These are phyloP conservation scores for Gari tellinella DNA, from an alignment of 2,888 invertebrate genomes.

Conservation along the genomic window DNA sequence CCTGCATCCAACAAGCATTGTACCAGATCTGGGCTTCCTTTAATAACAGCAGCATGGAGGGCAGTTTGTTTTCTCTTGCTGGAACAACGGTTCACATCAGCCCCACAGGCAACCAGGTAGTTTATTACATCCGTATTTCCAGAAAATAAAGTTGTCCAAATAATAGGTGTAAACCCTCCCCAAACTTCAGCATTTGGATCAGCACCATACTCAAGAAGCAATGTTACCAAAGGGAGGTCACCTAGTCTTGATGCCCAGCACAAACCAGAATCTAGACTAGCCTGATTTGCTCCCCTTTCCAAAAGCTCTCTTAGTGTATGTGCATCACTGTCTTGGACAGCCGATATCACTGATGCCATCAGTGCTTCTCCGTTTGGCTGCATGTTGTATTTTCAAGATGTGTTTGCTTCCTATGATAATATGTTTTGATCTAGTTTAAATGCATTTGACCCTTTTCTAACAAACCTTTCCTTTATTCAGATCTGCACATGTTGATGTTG, in stretches of 20 bases:
- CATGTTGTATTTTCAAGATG: background rate
- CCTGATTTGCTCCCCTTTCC: conserved; percentile 44
- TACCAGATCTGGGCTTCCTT: conserved; percentile 50
- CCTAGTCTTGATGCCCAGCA: conserved; percentile 71
- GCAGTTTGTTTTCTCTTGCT: conserved; percentile 64
- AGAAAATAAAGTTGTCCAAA: conserved; percentile 67
- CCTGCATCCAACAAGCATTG: conserved; percentile 56
- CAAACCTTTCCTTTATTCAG: background rate
- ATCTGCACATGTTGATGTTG: background rate
- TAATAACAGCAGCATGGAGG: conserved; percentile 67
- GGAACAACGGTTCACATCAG: conserved; percentile 59
- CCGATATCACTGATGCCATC: conserved; percentile 13
- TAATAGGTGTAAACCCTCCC: conserved; percentile 70
- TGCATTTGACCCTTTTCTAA: background rate
- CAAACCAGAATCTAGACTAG: conserved; percentile 60
- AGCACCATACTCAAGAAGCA: conserved; percentile 58
- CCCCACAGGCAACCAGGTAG: conserved; percentile 55
- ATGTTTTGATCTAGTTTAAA: background rate
- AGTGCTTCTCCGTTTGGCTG: background rate
- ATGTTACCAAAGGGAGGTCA: conserved; percentile 48
- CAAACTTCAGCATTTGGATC: conserved; percentile 62
- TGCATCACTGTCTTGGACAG: conserved; percentile 57
- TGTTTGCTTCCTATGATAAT: background rate
- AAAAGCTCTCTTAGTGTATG: conserved; percentile 31
- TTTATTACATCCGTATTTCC: conserved; percentile 49